Conservation (phyloP, 2,113 vertebrate species). For the Callaeas wilsoni region DNA sequence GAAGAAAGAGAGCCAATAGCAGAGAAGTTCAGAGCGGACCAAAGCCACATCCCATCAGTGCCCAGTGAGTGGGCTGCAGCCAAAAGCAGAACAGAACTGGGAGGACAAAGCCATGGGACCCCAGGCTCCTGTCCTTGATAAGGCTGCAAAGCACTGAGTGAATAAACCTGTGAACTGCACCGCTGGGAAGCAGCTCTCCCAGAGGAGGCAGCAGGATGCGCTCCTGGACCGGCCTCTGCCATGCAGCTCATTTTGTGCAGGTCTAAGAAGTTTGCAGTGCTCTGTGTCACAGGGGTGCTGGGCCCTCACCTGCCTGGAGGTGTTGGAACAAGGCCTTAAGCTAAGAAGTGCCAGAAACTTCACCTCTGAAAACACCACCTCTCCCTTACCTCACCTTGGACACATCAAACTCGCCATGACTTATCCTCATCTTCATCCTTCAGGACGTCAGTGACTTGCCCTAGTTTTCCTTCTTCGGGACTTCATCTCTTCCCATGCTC, state of each 20-base stretch:
- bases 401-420: too few relatives aligned
- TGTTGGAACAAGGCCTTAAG: background rate
- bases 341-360: background rate
- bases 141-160: background rate
- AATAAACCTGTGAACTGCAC: background rate
- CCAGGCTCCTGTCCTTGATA: background rate
- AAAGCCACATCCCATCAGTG: background rate
- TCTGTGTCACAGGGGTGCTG: background rate
- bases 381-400: accelerated
- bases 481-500: background rate
- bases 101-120: background rate
- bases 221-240: background rate
- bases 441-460: background rate
- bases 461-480: background rate
- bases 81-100: background rate
- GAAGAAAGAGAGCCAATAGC: background rate
- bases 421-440: background rate
- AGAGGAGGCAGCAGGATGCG: background rate
- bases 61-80: background rate
- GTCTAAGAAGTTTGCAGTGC: background rate
- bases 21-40: background rate
- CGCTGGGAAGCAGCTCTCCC: background rate
- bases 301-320: background rate
- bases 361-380: background rate
- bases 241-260: background rate